Conservation (phyloP, 2,113 vertebrate species). For the Ramphastos sulfuratus region DNA sequence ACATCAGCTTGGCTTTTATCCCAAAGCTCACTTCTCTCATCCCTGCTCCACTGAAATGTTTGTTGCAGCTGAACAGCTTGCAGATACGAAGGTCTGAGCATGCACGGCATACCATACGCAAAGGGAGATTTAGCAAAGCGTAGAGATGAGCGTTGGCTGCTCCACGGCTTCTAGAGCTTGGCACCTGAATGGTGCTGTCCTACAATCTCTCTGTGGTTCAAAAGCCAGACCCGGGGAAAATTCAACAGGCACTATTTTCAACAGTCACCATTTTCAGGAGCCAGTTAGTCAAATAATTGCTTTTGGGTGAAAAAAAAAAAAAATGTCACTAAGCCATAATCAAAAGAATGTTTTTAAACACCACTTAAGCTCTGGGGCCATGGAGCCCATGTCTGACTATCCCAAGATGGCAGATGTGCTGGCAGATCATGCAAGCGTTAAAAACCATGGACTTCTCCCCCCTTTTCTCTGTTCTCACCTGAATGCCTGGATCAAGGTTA, state of each 20-base stretch:
- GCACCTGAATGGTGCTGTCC: not conserved
- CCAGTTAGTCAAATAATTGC: not conserved
- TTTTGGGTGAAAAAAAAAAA: not conserved
- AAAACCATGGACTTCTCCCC: not conserved
- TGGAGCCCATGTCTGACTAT: not conserved
- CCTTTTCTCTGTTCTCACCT: conserved; percentile 30
- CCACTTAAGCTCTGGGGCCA: not conserved
- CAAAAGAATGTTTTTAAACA: not conserved
- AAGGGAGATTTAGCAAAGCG: not conserved
- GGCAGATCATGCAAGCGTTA: accelerated
- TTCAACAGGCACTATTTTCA: not conserved
- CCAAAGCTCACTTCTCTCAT: not conserved
- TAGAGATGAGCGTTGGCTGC: not conserved
- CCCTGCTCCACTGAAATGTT: not conserved
- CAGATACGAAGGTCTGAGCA: not conserved
- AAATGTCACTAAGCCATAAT: not conserved
- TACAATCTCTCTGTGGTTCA: not conserved
- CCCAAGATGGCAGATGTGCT: not conserved
- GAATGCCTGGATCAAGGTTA: conserved; percentile 36
- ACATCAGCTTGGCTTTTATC: not conserved
- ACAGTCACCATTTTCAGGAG: not conserved
- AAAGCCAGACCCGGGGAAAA: not conserved
- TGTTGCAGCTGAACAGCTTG: not conserved
- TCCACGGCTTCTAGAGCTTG: not conserved
- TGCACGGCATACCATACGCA: accelerated